Base-by-base conservation (phyloP, 2,797 vertebrate species). In the Pitangus sulphuratus region DNA sequence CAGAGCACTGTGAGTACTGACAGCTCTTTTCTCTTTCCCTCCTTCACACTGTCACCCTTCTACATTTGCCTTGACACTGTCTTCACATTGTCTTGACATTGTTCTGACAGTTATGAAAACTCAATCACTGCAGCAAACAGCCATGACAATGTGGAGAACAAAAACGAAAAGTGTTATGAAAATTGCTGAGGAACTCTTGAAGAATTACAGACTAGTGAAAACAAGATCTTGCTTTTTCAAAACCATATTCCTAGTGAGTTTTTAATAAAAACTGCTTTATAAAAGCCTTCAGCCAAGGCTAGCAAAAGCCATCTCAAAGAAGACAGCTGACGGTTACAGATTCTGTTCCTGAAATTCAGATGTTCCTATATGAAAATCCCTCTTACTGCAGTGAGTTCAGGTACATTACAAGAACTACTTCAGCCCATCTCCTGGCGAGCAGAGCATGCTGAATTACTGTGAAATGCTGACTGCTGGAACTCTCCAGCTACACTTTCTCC, bases 21-120 rank as follows among this genome's bases (percentile, higher is more conserved):
- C 94, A 96, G 89, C 51, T 82, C 89, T 94, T 91, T 90, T 65
- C 83, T 93, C 90, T 93, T 92, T 37, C 69, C 8, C 39, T 85
- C 61, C 45, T 72, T 91, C 95, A 86, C 77, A 84, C 37, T 61
- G 74, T 81, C 84, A 91, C 58, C 89, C 47, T 58, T 87, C 93
- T 87, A 8, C 61, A 96, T 94, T 89, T 94, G 91, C 82, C 92
- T 76, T 92, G 87, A 92, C 89, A 88, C 57, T 56, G 47, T 86
- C 93, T 96, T 94, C 65, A 87, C 79, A 18, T 94, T 92, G 39
- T 83, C 87, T 69, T 81, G 71, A 91, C 76, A 86, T 95, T 84
- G 72, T 92, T 91, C 90, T 89, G 92, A 85, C 94, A 95, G 80
- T 81, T 91, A 81, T 3, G 26, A 95, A 92, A 93, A 93, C 94